These are phyloP conservation scores for Furcifer pardalis DNA, from an alignment of 2,797 vertebrate species.

Conservation along the genomic window DNA sequence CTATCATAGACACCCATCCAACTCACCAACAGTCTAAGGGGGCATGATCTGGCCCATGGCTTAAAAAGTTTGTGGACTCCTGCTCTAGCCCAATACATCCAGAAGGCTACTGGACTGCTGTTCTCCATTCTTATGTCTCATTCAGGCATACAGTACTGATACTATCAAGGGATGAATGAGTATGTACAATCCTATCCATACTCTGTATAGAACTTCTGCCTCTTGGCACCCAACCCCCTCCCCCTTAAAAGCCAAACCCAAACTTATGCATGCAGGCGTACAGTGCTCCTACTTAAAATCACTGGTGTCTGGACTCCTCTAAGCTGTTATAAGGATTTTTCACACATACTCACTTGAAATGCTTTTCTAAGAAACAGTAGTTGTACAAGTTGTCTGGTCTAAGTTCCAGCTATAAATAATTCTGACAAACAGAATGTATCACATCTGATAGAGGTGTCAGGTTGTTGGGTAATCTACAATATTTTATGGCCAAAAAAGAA, in stretches of 20 bases:
- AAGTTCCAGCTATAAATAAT: slow-evolving; percentile 60
- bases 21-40: too few relatives aligned
- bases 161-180: background rate
- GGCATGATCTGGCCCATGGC: too few relatives aligned
- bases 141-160: too few relatives aligned
- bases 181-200: background rate
- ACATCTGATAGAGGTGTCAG: slow-evolving; percentile 37
- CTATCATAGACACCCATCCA: too few relatives aligned
- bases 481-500: slow-evolving; percentile 32
- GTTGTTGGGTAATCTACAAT: slow-evolving; percentile 16
- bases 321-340: slow-evolving; percentile 43
- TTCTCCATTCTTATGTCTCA: background rate
- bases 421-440: slow-evolving; percentile 47
- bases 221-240: too few relatives aligned
- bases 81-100: background rate
- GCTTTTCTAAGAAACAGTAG: slow-evolving; percentile 38
- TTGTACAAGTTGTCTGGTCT: slow-evolving; percentile 37
- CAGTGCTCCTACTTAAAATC: slow-evolving; percentile 6
- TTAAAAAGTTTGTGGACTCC: too few relatives aligned
- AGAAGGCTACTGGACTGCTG: background rate
- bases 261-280: background rate
- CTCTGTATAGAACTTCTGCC: background rate
- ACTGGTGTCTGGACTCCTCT: slow-evolving; percentile 27
- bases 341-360: slow-evolving; percentile 26
- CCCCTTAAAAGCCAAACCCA: background rate